These are phyloP conservation scores for Arctia plantaginis DNA, from an alignment of 2,888 invertebrate genomes.

Conservation along the genomic window DNA sequence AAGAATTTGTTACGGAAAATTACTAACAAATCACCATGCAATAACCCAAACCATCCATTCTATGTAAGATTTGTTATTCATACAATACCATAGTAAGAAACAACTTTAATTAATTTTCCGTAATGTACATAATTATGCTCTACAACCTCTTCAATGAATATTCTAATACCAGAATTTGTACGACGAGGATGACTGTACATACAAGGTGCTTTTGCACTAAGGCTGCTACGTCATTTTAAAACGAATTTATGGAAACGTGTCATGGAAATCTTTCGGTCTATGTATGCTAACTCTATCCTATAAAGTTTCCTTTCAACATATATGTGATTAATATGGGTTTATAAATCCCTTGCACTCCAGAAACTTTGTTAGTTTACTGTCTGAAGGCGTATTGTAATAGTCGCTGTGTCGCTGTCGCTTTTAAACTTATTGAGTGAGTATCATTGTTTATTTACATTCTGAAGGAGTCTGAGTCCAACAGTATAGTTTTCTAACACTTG, in stretches of 20 bases:
- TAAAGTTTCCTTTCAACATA: conserved; percentile 61
- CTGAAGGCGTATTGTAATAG: conserved; percentile 32
- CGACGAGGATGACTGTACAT: conserved; percentile 4
- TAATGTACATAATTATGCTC: conserved; percentile 38
- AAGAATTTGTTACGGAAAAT: conserved; percentile 2
- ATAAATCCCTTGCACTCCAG: conserved; percentile 41
- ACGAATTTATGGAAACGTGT: conserved; percentile 56
- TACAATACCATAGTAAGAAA: conserved; percentile 3
- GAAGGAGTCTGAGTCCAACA: not conserved
- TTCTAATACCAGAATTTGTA: conserved; percentile 5
- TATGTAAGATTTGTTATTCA: conserved; percentile 26
- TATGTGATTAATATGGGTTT: conserved; percentile 52
- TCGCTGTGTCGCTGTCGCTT: conserved; percentile 15
- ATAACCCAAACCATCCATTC: conserved; percentile 8
- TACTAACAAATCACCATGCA: not conserved
- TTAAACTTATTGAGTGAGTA: conserved; percentile 42
- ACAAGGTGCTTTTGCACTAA: conserved; percentile 6
- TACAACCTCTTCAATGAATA: conserved; percentile 6
- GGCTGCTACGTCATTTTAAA: conserved; percentile 34
- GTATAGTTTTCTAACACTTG: too few species aligned
- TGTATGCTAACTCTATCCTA: conserved; percentile 49
- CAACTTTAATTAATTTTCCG: conserved; percentile 36
- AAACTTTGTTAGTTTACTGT: conserved; percentile 44
- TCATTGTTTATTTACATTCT: not conserved
- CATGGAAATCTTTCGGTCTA: conserved; percentile 60